Conservation (phyloP, 2,113 vertebrate genomes). For the Oreochromis niloticus region DNA sequence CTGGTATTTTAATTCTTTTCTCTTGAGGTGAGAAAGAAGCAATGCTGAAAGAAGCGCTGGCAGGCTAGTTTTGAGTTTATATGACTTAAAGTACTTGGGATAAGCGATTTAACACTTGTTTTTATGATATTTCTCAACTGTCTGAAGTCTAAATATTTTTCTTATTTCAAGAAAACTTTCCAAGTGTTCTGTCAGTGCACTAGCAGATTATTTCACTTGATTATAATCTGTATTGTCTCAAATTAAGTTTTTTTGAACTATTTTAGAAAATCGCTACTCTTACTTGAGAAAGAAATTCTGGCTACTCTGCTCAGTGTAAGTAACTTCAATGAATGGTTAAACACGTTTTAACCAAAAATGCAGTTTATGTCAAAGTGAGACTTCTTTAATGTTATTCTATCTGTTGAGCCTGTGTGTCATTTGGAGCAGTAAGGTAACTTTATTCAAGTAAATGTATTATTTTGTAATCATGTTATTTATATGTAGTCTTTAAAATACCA, state of each 20-base stretch:
- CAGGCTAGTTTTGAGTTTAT: fast-evolving
- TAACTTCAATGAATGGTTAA: neutral
- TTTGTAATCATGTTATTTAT: neutral
- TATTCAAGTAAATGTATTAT: neutral
- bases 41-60: neutral
- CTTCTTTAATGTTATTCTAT: neutral
- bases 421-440: neutral
- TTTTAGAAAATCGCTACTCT: neutral
- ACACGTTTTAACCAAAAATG: neutral
- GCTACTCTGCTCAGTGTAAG: neutral
- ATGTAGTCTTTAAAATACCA: neutral
- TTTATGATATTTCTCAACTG: neutral
- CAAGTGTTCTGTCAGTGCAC: fast-evolving
- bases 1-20: neutral
- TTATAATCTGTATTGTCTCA: neutral
- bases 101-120: fast-evolving
- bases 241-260: neutral
- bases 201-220: neutral
- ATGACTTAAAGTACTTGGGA: neutral
- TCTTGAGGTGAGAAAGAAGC: neutral
- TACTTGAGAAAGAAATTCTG: neutral
- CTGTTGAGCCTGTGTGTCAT: neutral
- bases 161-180: neutral
- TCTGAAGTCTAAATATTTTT: neutral
- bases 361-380: neutral